A percentile compares a stretch with the other conserved stretches of the same genome.
phyloP scores from a whole-genome alignment of 2,888 invertebrate species.

The Eudasyphora cyanicolor region DNA sequence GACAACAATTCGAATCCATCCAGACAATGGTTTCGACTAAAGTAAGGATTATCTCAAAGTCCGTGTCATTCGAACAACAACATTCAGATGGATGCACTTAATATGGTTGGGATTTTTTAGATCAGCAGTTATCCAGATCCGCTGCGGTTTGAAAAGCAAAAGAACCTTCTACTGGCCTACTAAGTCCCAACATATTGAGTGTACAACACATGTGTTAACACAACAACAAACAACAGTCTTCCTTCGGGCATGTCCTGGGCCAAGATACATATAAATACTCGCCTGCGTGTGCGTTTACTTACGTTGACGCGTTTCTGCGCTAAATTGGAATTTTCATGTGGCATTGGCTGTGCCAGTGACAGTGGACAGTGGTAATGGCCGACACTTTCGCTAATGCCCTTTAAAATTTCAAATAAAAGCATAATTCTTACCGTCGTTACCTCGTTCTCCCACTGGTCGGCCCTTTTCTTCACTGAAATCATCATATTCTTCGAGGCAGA shows the following conservation, averaged over 20 bases:
- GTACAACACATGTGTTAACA: slow-evolving; percentile 62
- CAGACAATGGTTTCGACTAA: too few species aligned
- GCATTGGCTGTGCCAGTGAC: too few species aligned
- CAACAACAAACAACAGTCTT: not conserved
- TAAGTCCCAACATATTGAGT: slow-evolving; percentile 80
- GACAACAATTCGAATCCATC: too few species aligned
- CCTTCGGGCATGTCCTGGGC: slow-evolving; percentile 19
- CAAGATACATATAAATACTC: too few species aligned
- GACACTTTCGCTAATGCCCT: slow-evolving; percentile 73
- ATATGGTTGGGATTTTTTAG: slow-evolving; percentile 80
- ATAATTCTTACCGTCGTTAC: slow-evolving; percentile 65
- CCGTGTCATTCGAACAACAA: too few species aligned
- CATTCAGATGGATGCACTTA: too few species aligned
- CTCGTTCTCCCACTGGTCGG: slow-evolving; percentile 68
- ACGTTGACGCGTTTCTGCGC: slow-evolving; percentile 67
- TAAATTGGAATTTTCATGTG: slow-evolving; percentile 75
- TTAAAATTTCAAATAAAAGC: slow-evolving; percentile 76
- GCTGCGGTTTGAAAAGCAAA: not conserved
- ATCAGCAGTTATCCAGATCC: slow-evolving; percentile 78
- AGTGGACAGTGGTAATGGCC: too few species aligned
- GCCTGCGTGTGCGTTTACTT: not conserved
- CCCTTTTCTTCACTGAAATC: slow-evolving; percentile 66
- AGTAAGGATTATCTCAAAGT: too few species aligned
- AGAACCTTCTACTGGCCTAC: slow-evolving; percentile 79
- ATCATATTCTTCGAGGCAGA: slow-evolving; percentile 52